phyloP scores from a whole-genome alignment of 2,113 vertebrate genomes.

The Tragelaphus strepsiceros region DNA sequence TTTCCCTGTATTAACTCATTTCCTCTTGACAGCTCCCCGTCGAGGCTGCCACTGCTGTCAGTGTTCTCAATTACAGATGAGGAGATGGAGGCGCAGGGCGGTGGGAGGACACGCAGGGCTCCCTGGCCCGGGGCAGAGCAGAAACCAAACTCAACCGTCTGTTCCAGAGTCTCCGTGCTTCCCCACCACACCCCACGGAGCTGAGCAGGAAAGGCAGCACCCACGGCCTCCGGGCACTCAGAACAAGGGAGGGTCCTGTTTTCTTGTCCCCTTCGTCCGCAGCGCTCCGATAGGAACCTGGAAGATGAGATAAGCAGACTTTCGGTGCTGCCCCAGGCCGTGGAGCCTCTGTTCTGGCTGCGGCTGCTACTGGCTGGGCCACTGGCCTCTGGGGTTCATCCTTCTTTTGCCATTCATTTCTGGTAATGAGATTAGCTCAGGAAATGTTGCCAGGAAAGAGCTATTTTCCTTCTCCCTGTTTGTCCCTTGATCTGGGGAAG shows the following conservation, averaged over 20 bases:
- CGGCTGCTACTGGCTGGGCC: neutral
- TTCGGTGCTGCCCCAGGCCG: neutral
- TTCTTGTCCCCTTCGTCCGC: fast-evolving
- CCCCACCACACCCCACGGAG: neutral
- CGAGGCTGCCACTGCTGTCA: neutral
- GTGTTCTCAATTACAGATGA: neutral
- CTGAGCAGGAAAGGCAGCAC: neutral
- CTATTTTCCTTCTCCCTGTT: neutral
- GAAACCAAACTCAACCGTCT: neutral
- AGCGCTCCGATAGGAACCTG: neutral
- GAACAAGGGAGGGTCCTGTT: neutral
- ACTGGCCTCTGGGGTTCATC: neutral
- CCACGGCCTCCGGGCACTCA: neutral
- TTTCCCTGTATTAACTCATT: neutral
- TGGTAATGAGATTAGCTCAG: neutral
- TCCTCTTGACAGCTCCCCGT: neutral
- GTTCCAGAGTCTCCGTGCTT: neutral
- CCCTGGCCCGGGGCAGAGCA: neutral
- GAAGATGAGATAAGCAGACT: neutral
- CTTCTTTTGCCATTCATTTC: neutral
- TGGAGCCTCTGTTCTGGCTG: neutral
- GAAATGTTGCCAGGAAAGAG: neutral
- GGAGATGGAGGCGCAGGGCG: neutral
- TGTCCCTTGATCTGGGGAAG: neutral
- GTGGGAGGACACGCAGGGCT: neutral